Conservation (phyloP, 2,113 vertebrate genomes). For the Heterotilapia buettikoferi region DNA sequence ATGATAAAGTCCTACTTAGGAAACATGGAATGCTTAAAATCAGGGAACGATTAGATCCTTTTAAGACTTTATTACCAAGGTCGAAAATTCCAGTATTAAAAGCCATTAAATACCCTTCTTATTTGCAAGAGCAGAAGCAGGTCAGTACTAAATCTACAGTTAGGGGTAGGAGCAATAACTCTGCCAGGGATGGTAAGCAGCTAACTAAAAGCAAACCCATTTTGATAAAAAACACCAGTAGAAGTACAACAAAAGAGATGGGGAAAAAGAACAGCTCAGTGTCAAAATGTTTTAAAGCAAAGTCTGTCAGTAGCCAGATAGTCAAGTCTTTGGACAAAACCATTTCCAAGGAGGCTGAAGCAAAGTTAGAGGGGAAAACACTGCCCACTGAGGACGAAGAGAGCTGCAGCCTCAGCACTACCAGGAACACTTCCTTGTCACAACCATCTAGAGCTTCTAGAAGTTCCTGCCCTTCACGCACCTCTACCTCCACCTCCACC, state of each 20-base stretch:
- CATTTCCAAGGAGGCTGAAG: constrained; percentile 80
- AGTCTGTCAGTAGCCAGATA: constrained; percentile 80
- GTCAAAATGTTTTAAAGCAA: constrained; percentile 80
- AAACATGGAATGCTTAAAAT: constrained; percentile 30
- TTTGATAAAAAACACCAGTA: not conserved
- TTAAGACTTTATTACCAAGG: constrained; percentile 73
- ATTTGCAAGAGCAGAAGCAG: constrained; percentile 61
- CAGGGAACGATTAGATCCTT: constrained; percentile 68
- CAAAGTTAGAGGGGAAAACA: constrained; percentile 85
- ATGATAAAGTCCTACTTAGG: constrained; percentile 30
- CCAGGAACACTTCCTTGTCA: constrained; percentile 90
- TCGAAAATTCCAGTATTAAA: constrained; percentile 88
- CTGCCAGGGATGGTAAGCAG: constrained; percentile 71
- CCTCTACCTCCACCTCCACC: constrained; percentile 61
- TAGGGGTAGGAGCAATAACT: constrained; percentile 69
- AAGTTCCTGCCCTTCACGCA: constrained; percentile 58
- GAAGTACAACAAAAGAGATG: constrained; percentile 65
- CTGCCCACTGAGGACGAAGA: constrained; percentile 82
- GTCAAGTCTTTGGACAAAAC: constrained; percentile 78
- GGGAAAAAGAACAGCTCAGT: constrained; percentile 76
- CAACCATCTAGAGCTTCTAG: constrained; percentile 80
- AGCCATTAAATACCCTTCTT: constrained; percentile 66
- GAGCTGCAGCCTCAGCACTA: constrained; percentile 74
- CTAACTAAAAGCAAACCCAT: constrained; percentile 76
- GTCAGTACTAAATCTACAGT: constrained; percentile 66